Base-by-base conservation (phyloP, 2,888 invertebrate species). In the Myopa testacea region DNA sequence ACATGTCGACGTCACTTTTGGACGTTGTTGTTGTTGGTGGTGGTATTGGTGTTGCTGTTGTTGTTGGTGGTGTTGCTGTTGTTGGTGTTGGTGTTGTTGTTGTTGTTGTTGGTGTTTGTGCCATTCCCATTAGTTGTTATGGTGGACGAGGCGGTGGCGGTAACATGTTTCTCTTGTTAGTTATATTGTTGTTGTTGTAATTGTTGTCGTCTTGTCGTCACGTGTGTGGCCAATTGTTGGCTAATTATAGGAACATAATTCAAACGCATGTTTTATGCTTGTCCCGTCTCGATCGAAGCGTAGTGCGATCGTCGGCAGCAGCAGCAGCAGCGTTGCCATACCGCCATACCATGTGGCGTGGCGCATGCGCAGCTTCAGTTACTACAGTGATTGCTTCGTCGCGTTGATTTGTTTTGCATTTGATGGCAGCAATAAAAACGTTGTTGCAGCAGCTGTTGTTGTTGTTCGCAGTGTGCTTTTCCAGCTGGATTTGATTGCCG, bases 171-270 rank as follows among this genome's bases (percentile, higher is more conserved):
- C 10, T 10, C 45, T 8, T 67, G 65, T 55, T 67, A 65, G 34
- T 70, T 16, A 58, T 40, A 19, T 69, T 71, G 70, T 76, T 72
- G 76, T 14, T 60, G 74, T 69, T 58, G 73, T 67, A 58, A 60
- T 63, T 77, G 19, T 45, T 52, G 72, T 52, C 52, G n/a, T 26
- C 71, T 68, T 63, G 74, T 75, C 72, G 73, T 78, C 68, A 78
- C 78, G 81, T 81, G 82, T 83, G 83, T 81, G 82, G 81, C 79
- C 81, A 81, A 82, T 83, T 81, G 80, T 78, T 81, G 80, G 74
- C 81, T 81, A 83, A 82, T 82, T 82, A 82, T 81, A 80, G 81
- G 77, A 80, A 82, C 82, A 82, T 80, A 81, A 80, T 78, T 79
- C 78, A 74, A 79, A 80, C 73, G 72, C 78, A 79, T 80, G 79